phyloP scores from a whole-genome alignment of 1,140 invertebrate species.

The Spodoptera frugiperda region DNA sequence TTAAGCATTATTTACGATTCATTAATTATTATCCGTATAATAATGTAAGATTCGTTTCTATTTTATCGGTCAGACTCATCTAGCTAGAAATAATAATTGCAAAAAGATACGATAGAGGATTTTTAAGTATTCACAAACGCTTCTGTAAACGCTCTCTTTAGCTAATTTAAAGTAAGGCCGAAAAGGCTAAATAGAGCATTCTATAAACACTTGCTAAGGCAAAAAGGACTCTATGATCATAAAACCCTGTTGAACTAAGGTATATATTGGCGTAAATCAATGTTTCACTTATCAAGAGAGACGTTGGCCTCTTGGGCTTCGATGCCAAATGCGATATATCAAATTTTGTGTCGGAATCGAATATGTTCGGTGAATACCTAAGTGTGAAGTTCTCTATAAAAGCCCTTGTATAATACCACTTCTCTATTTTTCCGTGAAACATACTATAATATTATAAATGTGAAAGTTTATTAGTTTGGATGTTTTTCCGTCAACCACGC shows the following conservation, averaged over 20 bases:
- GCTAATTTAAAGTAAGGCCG: constrained; percentile 44
- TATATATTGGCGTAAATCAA: constrained; percentile 14
- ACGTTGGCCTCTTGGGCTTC: constrained; percentile 21
- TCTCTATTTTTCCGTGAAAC: neutral
- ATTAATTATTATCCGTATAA: no score
- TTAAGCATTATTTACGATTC: no score
- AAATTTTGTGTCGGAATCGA: constrained; percentile 19
- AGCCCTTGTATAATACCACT: neutral
- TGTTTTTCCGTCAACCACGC: no score
- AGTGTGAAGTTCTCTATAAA: neutral
- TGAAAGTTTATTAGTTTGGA: no score
- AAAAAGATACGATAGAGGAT: constrained; percentile 23
- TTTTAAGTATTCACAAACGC: constrained; percentile 54
- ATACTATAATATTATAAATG: no score
- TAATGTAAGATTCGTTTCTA: no score
- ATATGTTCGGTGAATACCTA: constrained; percentile 22
- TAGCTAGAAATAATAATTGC: constrained; percentile 28
- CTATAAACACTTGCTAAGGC: neutral
- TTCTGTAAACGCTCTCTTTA: constrained; percentile 51
- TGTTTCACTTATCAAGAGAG: constrained; percentile 40
- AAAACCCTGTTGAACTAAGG: neutral
- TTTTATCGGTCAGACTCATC: neutral
- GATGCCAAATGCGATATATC: constrained; percentile 23
- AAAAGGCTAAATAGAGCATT: constrained; percentile 41
- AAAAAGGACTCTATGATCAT: constrained; percentile 14